Base-by-base conservation (phyloP, 1,140 invertebrate species). In the Hylaeus volcanicus region DNA sequence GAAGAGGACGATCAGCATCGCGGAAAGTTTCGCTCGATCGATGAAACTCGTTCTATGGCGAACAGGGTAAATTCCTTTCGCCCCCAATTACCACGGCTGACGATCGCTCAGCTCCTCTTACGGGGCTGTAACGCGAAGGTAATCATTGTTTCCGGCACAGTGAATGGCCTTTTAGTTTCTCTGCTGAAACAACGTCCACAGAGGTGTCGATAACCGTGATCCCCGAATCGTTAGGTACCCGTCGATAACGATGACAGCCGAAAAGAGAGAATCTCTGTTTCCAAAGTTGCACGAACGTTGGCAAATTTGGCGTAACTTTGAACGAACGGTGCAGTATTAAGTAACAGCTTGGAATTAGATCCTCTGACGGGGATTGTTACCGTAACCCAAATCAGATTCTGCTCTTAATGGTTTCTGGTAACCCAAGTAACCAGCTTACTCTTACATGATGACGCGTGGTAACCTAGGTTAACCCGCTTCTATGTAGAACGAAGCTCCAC, bases 11-110 rank as follows among this genome's bases (percentile, higher is more conserved):
- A 79, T 58, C 65, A 66, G 58, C 77, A 70, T 58, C 37, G 58
- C 14, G 45, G 63, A 73, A 76, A 84, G 82, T 84, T 84, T 81
- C 56, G 48, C 12, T n/a, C 39, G 82, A 65, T 83, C 82, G 73
- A 84, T 76, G 79, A 68, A 69, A 61, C 68, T 81, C 55, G 69
- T 83, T 83, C 66, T 60, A 55, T 26, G 51, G 43, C 63, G 73
- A 70, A 60, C 56, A 74, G 43, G 78, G 53, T 78, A 69, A 74
- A 85, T 82, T 85, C 79, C 82, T 82, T 82, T 79, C 45, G 56
- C 45, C 43, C 65, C 81, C 82, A 85, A 83, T 85, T 85, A 85
- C 74, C 53, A 37, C 58, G 58, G 26, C 41, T 45, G 45, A 48
- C 61, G 56, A 78, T 66, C 73, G 55, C 37, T 11, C 53, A 56